phyloP scores from a whole-genome alignment of 2,888 invertebrate genomes.

The Drosophila neotestacea region DNA sequence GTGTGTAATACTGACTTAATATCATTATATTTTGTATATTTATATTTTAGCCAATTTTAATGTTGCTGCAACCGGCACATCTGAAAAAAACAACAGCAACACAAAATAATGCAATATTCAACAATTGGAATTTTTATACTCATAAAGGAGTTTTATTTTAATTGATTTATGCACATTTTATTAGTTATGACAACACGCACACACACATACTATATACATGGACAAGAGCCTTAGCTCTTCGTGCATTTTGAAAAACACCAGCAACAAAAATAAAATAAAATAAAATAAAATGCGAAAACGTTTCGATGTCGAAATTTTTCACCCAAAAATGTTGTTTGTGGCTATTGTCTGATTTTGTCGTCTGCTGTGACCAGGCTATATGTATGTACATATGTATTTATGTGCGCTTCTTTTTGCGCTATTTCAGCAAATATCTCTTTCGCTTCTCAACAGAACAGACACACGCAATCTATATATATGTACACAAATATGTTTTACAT shows the following conservation, averaged over 20 bases:
- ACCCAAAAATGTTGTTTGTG: slow-evolving; percentile 49
- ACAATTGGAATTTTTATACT: background rate
- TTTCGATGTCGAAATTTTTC: slow-evolving; percentile 58
- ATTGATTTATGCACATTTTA: slow-evolving; percentile 11
- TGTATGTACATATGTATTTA: background rate
- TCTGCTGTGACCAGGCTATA: slow-evolving; percentile 25
- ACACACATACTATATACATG: slow-evolving; percentile 5
- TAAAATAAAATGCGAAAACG: slow-evolving; percentile 23
- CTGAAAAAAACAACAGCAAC: slow-evolving; percentile 26
- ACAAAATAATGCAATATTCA: slow-evolving; percentile 2
- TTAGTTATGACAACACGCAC: slow-evolving; percentile 10
- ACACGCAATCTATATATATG: slow-evolving; percentile 9
- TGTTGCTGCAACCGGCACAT: slow-evolving; percentile 27
- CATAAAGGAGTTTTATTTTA: slow-evolving; percentile 1
- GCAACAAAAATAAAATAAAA: slow-evolving; percentile 13
- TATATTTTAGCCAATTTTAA: slow-evolving; percentile 1
- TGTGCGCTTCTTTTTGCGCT: slow-evolving; percentile 44
- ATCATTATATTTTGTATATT: slow-evolving; percentile 3
- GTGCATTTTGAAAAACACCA: slow-evolving; percentile 13
- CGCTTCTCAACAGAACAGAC: slow-evolving; percentile 9
- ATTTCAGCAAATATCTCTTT: slow-evolving; percentile 57
- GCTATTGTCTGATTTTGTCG: slow-evolving; percentile 57
- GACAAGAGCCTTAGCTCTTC: slow-evolving; percentile 5
- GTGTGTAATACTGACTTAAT: slow-evolving; percentile 10
- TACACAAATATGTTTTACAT: slow-evolving; percentile 7